Base-by-base conservation (phyloP, 2,113 vertebrate genomes). In the Labeo catla region DNA sequence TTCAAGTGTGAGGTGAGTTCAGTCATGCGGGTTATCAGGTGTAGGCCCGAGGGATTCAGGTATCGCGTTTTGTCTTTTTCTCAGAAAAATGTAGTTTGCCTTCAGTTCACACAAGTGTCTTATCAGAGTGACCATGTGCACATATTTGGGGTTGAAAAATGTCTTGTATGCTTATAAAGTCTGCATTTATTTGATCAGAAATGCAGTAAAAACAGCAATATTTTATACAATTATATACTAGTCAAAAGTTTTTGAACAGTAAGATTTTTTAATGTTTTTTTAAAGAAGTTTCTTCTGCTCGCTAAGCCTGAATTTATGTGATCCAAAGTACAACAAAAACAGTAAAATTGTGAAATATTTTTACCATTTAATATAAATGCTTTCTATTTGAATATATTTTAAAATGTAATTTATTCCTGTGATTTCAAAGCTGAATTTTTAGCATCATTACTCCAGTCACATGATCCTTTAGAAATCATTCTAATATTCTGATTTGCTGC, bases 1-100 rank as follows among this genome's bases (percentile, higher is more conserved):
- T 99, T 98, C 93, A 97, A 97, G 89, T 99, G 98, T 0, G 97
- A 99, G 97, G 97, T 98, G 87, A 95, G 95, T 83, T 23, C 39
- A 21, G 34, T 43, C 39, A 80, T 13, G 15, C 59, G n/a, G 45
- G 83, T 79, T 81, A 15, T 76, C 68, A 72, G 34, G 39, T 7
- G 15, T 39, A 70, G 70, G 19, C 70, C 19, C 0, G 0, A 45
- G 39, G 21, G 16, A 21, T 10, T 21, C 36, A 21, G 16, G 19
- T 79, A 0, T 90, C 88, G 9, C 8, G 12, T 50, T 39, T 50
- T 12, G 63, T 21, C 4, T 72, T 72, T 72, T 72, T 39, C 15
- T 43, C 39, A 73, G 34, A n/a, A 45, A 73, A 45, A 15, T 7
- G 39, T 28, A 2, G 11, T 66, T 66, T 13, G 21, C 57, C 7